phyloP scores from a whole-genome alignment of 2,888 invertebrate species.

The Dasysyrphus tricinctus region DNA sequence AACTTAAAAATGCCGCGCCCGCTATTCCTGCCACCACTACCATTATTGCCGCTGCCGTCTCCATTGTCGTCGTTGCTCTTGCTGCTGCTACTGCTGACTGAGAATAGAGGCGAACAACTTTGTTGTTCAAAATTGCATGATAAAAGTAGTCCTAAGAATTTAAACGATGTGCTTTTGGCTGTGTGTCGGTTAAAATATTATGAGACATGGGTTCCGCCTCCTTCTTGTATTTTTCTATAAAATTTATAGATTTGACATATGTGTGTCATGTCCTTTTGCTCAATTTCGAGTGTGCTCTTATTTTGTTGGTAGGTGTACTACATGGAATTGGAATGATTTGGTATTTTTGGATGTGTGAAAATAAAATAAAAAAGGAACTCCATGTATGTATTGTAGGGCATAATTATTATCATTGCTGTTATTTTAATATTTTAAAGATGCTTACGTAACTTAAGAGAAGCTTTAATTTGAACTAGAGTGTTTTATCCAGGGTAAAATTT shows the following conservation, averaged over 20 bases:
- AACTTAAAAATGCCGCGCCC: conserved; percentile 42
- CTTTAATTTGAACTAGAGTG: not conserved
- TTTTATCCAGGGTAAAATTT: too few relatives aligned
- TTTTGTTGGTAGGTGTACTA: conserved; percentile 58
- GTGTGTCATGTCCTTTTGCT: conserved; percentile 72
- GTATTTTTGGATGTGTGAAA: conserved; percentile 24
- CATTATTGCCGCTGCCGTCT: not conserved
- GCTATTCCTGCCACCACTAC: not conserved
- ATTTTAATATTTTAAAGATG: not conserved
- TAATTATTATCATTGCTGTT: not conserved
- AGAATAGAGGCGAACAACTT: conserved; percentile 63
- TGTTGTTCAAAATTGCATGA: conserved; percentile 73
- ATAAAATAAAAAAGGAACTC: conserved; percentile 16
- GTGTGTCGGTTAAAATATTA: conserved; percentile 62
- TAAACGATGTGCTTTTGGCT: conserved; percentile 69
- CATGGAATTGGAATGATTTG: not conserved
- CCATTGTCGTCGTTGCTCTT: too few relatives aligned
- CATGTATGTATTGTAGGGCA: not conserved
- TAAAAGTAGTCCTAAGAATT: conserved; percentile 69
- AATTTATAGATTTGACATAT: conserved; percentile 74
- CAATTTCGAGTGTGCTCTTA: conserved; percentile 64
- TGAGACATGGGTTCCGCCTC: conserved; percentile 42
- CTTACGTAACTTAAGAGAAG: not conserved
- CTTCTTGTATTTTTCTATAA: conserved; percentile 58
- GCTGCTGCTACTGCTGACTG: not conserved